These are phyloP conservation scores for Hedychridium roseum DNA, from an alignment of 2,888 invertebrate species.

Conservation along the genomic window DNA sequence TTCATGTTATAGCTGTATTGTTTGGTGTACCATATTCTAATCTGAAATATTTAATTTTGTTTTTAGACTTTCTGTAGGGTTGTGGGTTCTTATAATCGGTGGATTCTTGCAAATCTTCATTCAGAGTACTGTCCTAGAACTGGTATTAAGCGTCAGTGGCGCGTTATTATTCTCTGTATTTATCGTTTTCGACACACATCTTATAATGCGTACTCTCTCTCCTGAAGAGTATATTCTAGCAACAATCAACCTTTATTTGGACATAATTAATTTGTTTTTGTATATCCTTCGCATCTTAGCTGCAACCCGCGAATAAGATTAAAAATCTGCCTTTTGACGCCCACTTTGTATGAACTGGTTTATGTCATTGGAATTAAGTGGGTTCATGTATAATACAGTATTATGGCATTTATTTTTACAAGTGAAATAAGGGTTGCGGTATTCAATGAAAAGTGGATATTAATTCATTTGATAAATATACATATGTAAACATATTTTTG, in stretches of 20 bases:
- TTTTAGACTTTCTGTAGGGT: constrained; percentile 73
- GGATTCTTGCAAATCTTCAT: constrained; percentile 79
- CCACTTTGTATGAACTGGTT: too few species aligned
- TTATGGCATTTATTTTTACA: too few species aligned
- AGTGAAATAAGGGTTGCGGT: too few species aligned
- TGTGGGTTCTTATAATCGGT: constrained; percentile 75
- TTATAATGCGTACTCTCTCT: constrained; percentile 81
- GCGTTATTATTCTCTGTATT: constrained; percentile 81
- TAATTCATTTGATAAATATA: too few species aligned
- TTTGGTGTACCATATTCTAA: too few species aligned
- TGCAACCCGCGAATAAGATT: constrained; percentile 64
- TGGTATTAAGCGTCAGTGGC: constrained; percentile 77
- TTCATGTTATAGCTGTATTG: too few species aligned
- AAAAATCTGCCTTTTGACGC: too few species aligned
- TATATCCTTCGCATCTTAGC: constrained; percentile 80
- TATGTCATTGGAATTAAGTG: too few species aligned
- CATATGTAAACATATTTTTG: too few species aligned
- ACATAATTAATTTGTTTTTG: constrained; percentile 86
- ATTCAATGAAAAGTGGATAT: too few species aligned
- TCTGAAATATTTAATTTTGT: background rate
- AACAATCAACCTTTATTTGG: constrained; percentile 86
- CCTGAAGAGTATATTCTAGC: constrained; percentile 90
- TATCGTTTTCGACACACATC: constrained; percentile 85
- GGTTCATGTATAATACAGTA: too few species aligned
- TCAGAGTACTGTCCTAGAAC: constrained; percentile 75